Conservation (phyloP, 2,888 invertebrate genomes). For the Mongoloraphidia duomilia region DNA sequence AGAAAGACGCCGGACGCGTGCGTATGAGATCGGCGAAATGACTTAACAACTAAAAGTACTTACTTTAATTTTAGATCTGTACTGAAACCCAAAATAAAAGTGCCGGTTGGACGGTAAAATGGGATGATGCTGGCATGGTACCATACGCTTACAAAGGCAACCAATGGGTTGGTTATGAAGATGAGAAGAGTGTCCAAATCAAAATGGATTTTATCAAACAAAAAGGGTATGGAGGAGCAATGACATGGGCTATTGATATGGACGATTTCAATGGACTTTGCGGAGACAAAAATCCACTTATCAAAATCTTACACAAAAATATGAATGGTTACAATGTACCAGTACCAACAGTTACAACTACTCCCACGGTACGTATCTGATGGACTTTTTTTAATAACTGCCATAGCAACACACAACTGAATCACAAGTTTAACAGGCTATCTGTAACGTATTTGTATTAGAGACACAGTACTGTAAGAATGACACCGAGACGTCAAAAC, state of each 20-base stretch:
- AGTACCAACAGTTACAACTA: slow-evolving; percentile 45
- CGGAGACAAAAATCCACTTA: slow-evolving; percentile 60
- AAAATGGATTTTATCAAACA: slow-evolving; percentile 81
- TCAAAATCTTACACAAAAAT: slow-evolving; percentile 53
- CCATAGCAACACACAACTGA: too few relatives aligned
- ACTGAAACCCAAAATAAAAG: slow-evolving; percentile 52
- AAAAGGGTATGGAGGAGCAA: slow-evolving; percentile 74
- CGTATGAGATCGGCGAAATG: not conserved
- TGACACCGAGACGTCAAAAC: too few relatives aligned
- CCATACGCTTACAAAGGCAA: slow-evolving; percentile 75
- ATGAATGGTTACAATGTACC: slow-evolving; percentile 60
- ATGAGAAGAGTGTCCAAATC: slow-evolving; percentile 63
- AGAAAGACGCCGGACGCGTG: not conserved
- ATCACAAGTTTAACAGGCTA: too few relatives aligned
- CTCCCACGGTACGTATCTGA: slow-evolving; percentile 44
- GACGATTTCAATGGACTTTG: slow-evolving; percentile 79
- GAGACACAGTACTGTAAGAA: too few relatives aligned
- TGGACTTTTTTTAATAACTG: too few relatives aligned
- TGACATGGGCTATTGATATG: slow-evolving; percentile 90
- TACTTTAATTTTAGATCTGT: slow-evolving; percentile 46
- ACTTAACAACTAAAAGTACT: not conserved
- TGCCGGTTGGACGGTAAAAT: slow-evolving; percentile 67
- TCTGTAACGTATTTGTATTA: too few relatives aligned
- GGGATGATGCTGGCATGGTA: slow-evolving; percentile 69
- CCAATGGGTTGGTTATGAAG: slow-evolving; percentile 86